Evolutionary conservation across 2,888 invertebrate species (phyloP).

Genomic region (Lycocerus yunnanus): DNA sequence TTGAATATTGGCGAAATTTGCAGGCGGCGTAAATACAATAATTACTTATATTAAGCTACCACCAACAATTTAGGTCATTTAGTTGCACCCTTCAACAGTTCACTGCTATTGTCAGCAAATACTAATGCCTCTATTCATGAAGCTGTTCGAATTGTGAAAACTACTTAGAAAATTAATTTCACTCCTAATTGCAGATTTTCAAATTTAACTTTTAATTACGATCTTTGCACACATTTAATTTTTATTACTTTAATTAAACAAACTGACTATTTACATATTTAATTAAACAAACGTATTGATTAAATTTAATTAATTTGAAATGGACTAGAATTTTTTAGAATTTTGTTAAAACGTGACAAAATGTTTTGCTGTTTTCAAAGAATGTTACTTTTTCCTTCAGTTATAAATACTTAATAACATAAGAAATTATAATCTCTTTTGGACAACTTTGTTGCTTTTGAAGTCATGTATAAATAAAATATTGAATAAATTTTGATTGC

Average conservation of each 20-base stretch:
- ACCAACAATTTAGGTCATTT: conserved; percentile 36
- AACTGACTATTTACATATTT: neutral
- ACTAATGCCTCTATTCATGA: conserved; percentile 34
- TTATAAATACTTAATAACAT: neutral
- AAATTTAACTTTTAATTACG: conserved; percentile 8
- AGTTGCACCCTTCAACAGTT: conserved; percentile 31
- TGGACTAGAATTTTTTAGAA: neutral
- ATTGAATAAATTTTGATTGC: conserved; percentile 34
- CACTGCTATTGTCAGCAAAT: conserved; percentile 32
- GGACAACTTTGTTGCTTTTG: neutral
- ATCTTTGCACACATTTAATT: conserved; percentile 1
- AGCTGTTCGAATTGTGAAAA: conserved; percentile 24
- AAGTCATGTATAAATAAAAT: conserved; percentile 10
- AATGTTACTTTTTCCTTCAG: neutral
- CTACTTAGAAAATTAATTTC: conserved; percentile 29
- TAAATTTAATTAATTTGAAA: neutral
- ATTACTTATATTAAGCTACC: conserved; percentile 15
- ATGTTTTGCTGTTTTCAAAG: neutral
- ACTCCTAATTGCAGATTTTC: conserved; percentile 20
- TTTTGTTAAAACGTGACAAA: neutral
- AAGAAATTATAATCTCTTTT: conserved; percentile 6
- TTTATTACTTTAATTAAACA: conserved; percentile 1
- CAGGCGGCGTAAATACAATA: conserved; percentile 7
- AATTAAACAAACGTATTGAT: neutral
- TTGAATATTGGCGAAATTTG: conserved; percentile 4